Evolutionary conservation across 2,113 vertebrate genomes (phyloP).

Genomic region (Istiophorus platypterus): DNA sequence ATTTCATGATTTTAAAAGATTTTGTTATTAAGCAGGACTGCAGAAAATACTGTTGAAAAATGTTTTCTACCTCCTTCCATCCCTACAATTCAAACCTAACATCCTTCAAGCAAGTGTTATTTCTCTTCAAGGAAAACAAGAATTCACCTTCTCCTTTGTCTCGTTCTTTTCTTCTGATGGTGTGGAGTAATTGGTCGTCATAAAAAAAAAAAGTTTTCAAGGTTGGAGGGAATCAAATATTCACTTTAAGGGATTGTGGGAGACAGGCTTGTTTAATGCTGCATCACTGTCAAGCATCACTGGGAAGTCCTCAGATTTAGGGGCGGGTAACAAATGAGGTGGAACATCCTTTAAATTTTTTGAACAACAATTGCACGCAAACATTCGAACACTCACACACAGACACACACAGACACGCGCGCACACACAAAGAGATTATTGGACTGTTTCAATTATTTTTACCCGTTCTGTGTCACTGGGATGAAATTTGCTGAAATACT

Average conservation of each 20-base stretch:
- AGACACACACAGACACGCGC: not conserved
- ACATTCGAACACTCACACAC: not conserved
- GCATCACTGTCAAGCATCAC: not conserved
- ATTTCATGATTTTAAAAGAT: not conserved
- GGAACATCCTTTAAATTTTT: slow-evolving; percentile 5
- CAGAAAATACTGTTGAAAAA: slow-evolving; percentile 1
- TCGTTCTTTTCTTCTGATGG: slow-evolving; percentile 4
- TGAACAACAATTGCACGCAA: not conserved
- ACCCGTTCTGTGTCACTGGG: slow-evolving; percentile 3
- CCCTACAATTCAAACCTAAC: slow-evolving; percentile 2
- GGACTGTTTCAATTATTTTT: slow-evolving; percentile 30
- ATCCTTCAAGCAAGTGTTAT: slow-evolving; percentile 7
- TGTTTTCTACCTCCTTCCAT: slow-evolving; percentile 1
- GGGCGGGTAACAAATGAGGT: slow-evolving; percentile 2
- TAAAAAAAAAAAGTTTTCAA: slow-evolving; percentile 22
- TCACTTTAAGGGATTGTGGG: slow-evolving; percentile 10
- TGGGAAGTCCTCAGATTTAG: slow-evolving; percentile 12
- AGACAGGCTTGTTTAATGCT: not conserved
- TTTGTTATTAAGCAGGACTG: not conserved
- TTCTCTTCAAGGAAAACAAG: slow-evolving; percentile 4
- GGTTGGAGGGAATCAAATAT: slow-evolving; percentile 1
- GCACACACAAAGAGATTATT: not conserved
- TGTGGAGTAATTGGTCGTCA: slow-evolving; percentile 20
- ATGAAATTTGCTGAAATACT: slow-evolving; percentile 26
- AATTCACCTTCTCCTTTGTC: slow-evolving; percentile 19